These are phyloP conservation scores for Cyprinella venusta DNA, from an alignment of 2,797 vertebrate species.

Conservation along the genomic window DNA sequence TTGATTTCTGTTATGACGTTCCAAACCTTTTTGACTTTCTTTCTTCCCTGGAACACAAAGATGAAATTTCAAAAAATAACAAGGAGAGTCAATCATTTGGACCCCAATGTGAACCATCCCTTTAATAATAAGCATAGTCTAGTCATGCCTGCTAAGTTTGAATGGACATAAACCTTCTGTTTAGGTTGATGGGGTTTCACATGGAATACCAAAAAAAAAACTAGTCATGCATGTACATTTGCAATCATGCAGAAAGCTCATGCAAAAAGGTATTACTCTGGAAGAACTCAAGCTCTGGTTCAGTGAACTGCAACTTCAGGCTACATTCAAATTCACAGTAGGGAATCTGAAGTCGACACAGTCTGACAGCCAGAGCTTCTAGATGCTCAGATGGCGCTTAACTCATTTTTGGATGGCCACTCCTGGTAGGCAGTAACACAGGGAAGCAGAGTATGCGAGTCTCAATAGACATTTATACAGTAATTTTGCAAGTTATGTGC, in stretches of 20 bases:
- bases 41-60: background rate
- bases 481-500: conserved; percentile 1
- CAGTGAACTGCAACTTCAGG: conserved; percentile 40
- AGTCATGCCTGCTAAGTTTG: background rate
- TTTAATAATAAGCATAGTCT: conserved; percentile 5
- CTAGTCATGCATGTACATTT: conserved; percentile 26
- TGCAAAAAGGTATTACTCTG: conserved; percentile 48
- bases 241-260: conserved; percentile 34
- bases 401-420: conserved; percentile 40
- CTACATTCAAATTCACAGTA: conserved; percentile 30
- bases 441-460: conserved; percentile 7
- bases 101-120: background rate
- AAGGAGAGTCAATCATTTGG: background rate
- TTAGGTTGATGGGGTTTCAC: conserved; percentile 39
- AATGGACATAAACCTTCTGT: conserved; percentile 1
- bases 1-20: background rate
- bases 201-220: conserved; percentile 15
- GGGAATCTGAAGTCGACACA: conserved; percentile 34
- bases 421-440: conserved; percentile 32
- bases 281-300: conserved; percentile 41
- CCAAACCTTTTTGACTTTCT: background rate
- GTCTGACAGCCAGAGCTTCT: conserved; percentile 29
- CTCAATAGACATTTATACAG: background rate
- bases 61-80: background rate
- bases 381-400: conserved; percentile 42